Evolutionary conservation across 2,113 vertebrate genomes (phyloP), one percentile per base, ranked within the genome.

Genomic region (Callipepla californica): DNA sequence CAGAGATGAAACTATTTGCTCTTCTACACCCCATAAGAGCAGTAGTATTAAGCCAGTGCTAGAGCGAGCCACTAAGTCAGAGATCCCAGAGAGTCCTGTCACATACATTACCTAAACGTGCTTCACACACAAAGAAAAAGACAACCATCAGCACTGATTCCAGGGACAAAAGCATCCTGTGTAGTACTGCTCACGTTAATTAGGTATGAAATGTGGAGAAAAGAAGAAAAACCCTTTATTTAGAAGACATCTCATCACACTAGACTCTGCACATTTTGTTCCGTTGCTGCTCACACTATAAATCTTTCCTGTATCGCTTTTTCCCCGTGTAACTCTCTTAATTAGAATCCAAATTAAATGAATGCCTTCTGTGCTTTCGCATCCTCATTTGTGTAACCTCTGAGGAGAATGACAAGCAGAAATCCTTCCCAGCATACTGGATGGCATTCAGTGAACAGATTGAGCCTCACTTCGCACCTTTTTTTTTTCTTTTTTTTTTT

Each of bases 261-360:
- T 59, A 80, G 40, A 85, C n/a, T 75, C 55, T 9, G 55, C 19
- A 8, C 34, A 80, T 55, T 76, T 82, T 34, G 38, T 63, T 68
- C 51, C 1, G 3, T 34, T 55, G n/a, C 55, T 63, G 55, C 48
- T 80, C 3, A 75, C 4, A 83, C 9, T 58, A 74, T 36, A 84
- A 69, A 78, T 76, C 74, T 84, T 83, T 58, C 48, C 40, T 42
- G 77, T 5, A 72, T 2, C 1, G 5, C 42, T 84, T 90, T 91
- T 77, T 75, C 73, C 68, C 68, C 70, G 75, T 74, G 61, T 80
- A 51, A 69, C 44, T 26, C 44, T 88, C 91, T 85, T 85, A 85
- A 94, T 93, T 58, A 78, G 65, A 90, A 91, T 48, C 20, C 57
- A 85, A 90, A 92, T 88, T 88, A 94, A 94, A 95, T 45, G 3